Evolutionary conservation across 2,888 invertebrate genomes (phyloP), one percentile per base, ranked within the genome.

Genomic region (Drosophila neotestacea): DNA sequence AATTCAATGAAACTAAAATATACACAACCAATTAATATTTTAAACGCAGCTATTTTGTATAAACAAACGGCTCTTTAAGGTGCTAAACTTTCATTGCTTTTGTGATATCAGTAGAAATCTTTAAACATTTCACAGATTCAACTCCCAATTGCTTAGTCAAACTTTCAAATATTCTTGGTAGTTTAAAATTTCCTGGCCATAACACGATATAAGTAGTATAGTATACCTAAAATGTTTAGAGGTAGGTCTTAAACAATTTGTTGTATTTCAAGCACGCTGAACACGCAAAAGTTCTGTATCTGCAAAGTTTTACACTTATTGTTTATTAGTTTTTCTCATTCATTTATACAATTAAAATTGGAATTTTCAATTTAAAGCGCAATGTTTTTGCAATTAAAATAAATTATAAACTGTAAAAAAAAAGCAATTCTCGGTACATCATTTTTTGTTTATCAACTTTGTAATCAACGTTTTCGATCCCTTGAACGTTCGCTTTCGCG

Each of bases 391-490:
- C 11, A 65, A 74, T 48, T 27, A 22, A 52, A 58, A 72, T 60
- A 71, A 65, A 70, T 60, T 32, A 44, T 47, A 63, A 39, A 56
- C 16, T 56, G 58, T 50, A 47, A 52, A 5, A 48, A 48, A 56
- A 48, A 28, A 34, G 36, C 42, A 56, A 71, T 70, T 68, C 11
- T 27, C 46, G 41, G 30, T 71, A 51, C 10, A 44, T 50, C 4
- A 36, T 30, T 47, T 27, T 0, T 22, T 22, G 22, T 22, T 30
- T 30, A 30, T 22, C 36, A 10, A 11, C 4, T 13, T 13, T n/a
- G 11, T 47, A 7, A 46, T 74, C 81, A 92, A 50, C 92, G 91
- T 70, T 92, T 92, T 16, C 92, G 88, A 76, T 92, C 92, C 10
- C 92, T 82, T 16, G 91, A 90, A 13, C 92, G 90, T 34, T 92